A percentile compares a stretch with the other conserved stretches of the same genome.
Conservation (phyloP, 1,140 invertebrate species). For the Pseudomyrmex flavicornis region DNA sequence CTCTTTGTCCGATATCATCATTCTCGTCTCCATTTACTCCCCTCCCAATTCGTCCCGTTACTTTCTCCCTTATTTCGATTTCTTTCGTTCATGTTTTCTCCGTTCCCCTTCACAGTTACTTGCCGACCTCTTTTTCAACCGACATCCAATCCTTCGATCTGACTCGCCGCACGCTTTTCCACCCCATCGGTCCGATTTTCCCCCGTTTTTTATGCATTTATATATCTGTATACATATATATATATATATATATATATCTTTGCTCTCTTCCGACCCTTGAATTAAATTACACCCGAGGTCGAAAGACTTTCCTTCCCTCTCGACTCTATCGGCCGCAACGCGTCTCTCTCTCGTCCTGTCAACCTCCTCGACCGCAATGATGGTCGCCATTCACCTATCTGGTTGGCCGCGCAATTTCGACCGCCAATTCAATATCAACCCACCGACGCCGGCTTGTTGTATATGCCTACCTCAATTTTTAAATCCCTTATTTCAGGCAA, state of each 20-base stretch:
- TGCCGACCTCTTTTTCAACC: constrained; percentile 24
- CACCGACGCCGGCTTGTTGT: not conserved
- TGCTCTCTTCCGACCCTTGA: constrained; percentile 69
- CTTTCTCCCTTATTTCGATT: too few relatives aligned
- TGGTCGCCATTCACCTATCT: constrained; percentile 7
- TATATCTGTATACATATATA: not conserved
- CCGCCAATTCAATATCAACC: not conserved
- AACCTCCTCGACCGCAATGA: not conserved
- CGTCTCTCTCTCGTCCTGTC: not conserved
- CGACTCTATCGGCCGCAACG: constrained; percentile 3
- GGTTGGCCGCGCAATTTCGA: constrained; percentile 22
- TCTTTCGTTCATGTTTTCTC: too few relatives aligned
- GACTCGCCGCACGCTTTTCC: constrained; percentile 22
- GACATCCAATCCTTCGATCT: not conserved
- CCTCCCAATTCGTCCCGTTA: too few relatives aligned
- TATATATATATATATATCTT: constrained; percentile 7
- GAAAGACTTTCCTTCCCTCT: constrained; percentile 44
- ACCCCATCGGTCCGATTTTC: constrained; percentile 10
- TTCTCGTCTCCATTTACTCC: too few relatives aligned
- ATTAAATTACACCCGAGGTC: constrained; percentile 71
- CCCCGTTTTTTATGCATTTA: constrained; percentile 56
- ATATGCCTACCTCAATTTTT: constrained; percentile 17
- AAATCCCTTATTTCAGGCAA: too few relatives aligned
- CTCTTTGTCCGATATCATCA: not conserved
- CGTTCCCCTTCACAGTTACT: not conserved